Evolutionary conservation across 2,113 vertebrate genomes (phyloP).

Genomic region (Psittacula cyanocephala): DNA sequence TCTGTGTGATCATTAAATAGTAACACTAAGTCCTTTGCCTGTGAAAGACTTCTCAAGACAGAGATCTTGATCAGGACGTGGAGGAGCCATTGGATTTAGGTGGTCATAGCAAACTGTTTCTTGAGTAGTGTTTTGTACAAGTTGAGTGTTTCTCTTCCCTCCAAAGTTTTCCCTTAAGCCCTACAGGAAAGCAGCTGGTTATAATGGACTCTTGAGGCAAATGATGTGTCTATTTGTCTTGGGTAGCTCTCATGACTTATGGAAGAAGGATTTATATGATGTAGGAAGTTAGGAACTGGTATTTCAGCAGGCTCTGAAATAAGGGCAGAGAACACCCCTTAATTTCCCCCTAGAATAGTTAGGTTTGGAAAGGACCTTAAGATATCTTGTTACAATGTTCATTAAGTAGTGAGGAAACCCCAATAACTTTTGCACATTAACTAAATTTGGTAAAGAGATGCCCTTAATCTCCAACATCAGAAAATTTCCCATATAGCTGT

Average conservation of each 20-base stretch:
- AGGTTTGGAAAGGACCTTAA: not conserved
- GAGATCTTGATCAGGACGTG: not conserved
- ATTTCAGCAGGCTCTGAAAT: not conserved
- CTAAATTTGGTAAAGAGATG: not conserved
- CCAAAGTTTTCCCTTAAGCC: not conserved
- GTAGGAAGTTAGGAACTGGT: not conserved
- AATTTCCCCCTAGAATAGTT: not conserved
- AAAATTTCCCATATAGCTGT: not conserved
- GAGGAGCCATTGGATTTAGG: not conserved
- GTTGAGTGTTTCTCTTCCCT: not conserved
- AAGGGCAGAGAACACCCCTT: not conserved
- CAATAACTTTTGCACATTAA: not conserved
- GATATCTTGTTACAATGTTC: not conserved
- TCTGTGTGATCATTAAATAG: not conserved
- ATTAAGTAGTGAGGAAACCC: not conserved
- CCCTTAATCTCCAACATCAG: not conserved
- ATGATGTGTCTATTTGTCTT: not conserved
- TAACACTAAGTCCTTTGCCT: not conserved
- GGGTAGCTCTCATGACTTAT: not conserved
- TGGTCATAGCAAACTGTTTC: fast-evolving
- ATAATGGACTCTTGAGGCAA: not conserved
- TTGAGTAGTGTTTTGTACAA: not conserved
- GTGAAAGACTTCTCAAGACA: not conserved
- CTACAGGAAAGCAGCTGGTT: not conserved
- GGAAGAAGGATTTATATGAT: not conserved